Percentiles rank a stretch among this genome's conserved stretches.
These are phyloP conservation scores for Idris sp. DNA, from an alignment of 1,140 invertebrate species.

Conservation along the genomic window DNA sequence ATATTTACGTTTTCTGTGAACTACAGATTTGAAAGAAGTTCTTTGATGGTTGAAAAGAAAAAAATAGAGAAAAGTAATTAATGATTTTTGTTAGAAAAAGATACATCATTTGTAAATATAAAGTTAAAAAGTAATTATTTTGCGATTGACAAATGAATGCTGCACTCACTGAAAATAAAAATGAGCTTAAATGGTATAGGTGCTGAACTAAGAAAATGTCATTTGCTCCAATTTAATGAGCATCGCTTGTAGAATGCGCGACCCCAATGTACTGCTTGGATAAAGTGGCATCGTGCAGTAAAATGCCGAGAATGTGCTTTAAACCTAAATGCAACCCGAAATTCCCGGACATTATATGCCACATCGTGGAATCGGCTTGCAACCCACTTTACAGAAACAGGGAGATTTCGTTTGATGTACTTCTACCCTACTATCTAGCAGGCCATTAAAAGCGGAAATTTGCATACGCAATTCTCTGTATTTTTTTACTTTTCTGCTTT, in stretches of 20 bases:
- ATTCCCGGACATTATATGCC: constrained; percentile 23
- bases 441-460: constrained; percentile 58
- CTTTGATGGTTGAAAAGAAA: constrained; percentile 11
- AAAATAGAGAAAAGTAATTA: neutral
- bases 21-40: constrained; percentile 6
- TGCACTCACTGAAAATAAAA: too few species aligned
- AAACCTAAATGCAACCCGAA: constrained; percentile 37
- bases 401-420: constrained; percentile 53
- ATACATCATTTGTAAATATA: too few species aligned
- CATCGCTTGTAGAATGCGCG: constrained; percentile 8
- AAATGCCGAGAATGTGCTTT: constrained; percentile 25
- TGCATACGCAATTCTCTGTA: constrained; percentile 36
- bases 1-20: constrained; percentile 19
- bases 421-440: constrained; percentile 47
- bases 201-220: constrained; percentile 5
- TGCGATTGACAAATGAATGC: constrained; percentile 4
- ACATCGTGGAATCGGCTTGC: constrained; percentile 14
- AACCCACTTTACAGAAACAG: constrained; percentile 32
- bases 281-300: constrained; percentile 24
- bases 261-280: constrained; percentile 6
- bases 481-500: constrained; percentile 29
- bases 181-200: constrained; percentile 5
- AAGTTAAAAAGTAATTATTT: constrained; percentile 6
- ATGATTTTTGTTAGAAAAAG: too few species aligned
- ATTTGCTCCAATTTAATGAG: constrained; percentile 28